Evolutionary conservation across 2,113 vertebrate species (phyloP), one percentile per base, ranked within the genome.

Genomic region (Todiramphus chloris): DNA sequence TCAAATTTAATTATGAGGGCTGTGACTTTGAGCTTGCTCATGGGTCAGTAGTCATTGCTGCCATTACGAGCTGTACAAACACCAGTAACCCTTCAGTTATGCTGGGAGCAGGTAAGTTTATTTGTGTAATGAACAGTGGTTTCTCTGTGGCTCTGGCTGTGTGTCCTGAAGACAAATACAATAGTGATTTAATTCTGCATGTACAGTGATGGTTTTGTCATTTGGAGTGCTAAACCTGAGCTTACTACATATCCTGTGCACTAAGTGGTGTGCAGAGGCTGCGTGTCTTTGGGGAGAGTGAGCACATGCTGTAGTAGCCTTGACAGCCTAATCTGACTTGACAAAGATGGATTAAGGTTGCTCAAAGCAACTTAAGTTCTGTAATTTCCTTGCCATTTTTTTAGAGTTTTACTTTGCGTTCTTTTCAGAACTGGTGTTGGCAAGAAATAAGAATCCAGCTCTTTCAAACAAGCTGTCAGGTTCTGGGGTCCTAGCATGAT

Each of bases 31-130:
- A 97, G 9, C 97, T 99, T 41, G 62, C 97, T 80, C 99, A 99
- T 14, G 99, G 99, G 50, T 99, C 99, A 2, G 99, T 99, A 83
- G 99, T 99, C 37, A 99, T 99, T 18, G 99, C 99, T 25, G 99
- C 99, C 62, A 99, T 99, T 94, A 99, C 99, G 28, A 99, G 99
- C 98, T 99, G 99, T 96, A 99, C 99, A 67, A 99, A 99, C 97
- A 99, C 99, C 87, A 99, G 99, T 97, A 99, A 99, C 87, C 99
- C 99, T 1, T 99, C 99, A 4, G 99, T 99, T 93, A 99, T 99
- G 99, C 90, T 99, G 2, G 99, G 99, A 93, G 99, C 99, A 75
- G 99, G 99, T 99, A 97, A 97, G 97, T 76, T 33, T 55, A 9
- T 90, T 69, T 60, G 21, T 23, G 59, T 88, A 9, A 68, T 41